Conservation (phyloP, 2,113 vertebrate species). For the Gobius niger region DNA sequence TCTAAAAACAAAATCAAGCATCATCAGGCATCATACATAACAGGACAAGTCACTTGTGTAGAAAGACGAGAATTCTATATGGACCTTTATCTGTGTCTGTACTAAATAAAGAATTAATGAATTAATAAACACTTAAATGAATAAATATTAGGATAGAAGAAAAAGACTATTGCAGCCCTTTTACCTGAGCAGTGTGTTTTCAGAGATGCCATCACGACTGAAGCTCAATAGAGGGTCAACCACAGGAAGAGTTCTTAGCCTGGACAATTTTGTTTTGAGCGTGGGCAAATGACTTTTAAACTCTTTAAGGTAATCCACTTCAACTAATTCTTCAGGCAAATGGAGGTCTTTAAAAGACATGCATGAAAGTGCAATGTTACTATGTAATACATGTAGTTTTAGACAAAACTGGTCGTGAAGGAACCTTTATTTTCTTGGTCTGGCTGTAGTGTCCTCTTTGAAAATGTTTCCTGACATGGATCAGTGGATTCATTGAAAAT, state of each 20-base stretch:
- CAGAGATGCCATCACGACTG: conserved; percentile 9
- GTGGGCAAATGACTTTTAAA: conserved; percentile 69
- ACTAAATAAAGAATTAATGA: no score
- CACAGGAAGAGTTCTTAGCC: conserved; percentile 66
- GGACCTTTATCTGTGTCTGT: no score
- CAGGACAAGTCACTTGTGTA: background rate
- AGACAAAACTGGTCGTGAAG: background rate
- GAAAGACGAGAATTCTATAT: no score
- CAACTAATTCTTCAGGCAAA: conserved; percentile 63
- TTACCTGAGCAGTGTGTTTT: background rate
- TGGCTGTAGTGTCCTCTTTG: conserved; percentile 19
- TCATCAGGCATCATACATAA: background rate
- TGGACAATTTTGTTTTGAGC: conserved; percentile 54
- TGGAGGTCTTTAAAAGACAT: conserved; percentile 53
- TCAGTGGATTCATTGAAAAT: conserved; percentile 24
- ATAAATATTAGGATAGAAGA: background rate
- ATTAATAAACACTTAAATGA: no score
- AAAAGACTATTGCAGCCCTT: background rate
- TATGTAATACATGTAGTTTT: background rate
- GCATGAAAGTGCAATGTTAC: background rate
- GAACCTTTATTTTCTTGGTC: conserved; percentile 33
- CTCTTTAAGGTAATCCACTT: conserved; percentile 40
- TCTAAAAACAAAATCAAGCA: conserved; percentile 22
- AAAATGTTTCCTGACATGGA: conserved; percentile 61
- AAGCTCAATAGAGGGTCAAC: conserved; percentile 62